These are phyloP conservation scores for Amblyopsis rosae DNA, from an alignment of 2,113 vertebrate genomes.

Conservation along the genomic window DNA sequence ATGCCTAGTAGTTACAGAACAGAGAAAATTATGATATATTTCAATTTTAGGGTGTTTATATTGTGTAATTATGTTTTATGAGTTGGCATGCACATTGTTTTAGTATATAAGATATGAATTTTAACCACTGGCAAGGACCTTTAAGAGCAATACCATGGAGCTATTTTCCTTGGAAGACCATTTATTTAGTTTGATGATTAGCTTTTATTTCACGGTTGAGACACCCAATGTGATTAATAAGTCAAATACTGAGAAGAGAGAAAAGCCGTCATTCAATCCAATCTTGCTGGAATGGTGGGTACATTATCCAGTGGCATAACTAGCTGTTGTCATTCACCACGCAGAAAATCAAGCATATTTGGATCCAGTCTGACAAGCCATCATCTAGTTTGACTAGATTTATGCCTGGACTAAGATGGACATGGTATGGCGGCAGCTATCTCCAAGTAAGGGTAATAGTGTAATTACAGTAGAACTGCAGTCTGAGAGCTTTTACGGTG, in stretches of 20 bases:
- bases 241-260: constrained; percentile 74
- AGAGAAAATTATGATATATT: too few species aligned
- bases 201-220: constrained; percentile 82
- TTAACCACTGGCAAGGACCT: not conserved
- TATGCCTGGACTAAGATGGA: constrained; percentile 16
- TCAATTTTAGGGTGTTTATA: too few species aligned
- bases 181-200: constrained; percentile 76
- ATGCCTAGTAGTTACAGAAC: too few species aligned
- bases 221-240: constrained; percentile 80
- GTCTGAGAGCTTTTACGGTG: not conserved
- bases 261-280: constrained; percentile 67
- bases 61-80: too few species aligned
- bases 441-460: constrained; percentile 6
- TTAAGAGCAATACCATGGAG: constrained; percentile 56
- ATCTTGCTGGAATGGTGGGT: constrained; percentile 55
- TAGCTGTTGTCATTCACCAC: constrained; percentile 63
- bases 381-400: constrained; percentile 24
- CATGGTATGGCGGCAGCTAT: not conserved
- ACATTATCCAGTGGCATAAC: constrained; percentile 47
- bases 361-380: constrained; percentile 49
- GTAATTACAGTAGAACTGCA: constrained; percentile 1
- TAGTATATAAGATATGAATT: too few species aligned
- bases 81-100: too few species aligned
- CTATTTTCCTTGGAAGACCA: constrained; percentile 66
- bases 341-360: constrained; percentile 47